phyloP scores from a whole-genome alignment of 1,140 invertebrate genomes.

The Euura lappo region DNA sequence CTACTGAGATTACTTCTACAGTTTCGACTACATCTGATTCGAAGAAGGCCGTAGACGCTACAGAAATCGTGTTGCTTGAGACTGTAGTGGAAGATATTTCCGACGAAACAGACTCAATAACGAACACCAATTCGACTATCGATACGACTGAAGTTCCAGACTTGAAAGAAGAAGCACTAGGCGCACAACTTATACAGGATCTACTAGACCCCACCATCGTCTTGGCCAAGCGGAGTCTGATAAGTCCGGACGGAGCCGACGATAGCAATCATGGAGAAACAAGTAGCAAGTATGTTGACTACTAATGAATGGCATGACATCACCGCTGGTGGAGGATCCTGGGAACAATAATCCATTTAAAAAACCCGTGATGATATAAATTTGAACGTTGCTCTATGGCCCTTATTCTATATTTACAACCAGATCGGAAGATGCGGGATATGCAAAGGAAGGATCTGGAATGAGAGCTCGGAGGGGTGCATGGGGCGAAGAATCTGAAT shows the following conservation, averaged over 20 bases:
- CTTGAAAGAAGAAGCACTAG: not conserved
- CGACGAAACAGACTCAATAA: not conserved
- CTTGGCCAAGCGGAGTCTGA: constrained; percentile 4
- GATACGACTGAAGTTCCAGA: not conserved
- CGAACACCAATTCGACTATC: not conserved
- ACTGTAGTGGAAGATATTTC: no score
- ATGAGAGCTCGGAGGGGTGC: not conserved
- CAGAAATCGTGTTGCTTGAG: no score
- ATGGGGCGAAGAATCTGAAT: not conserved
- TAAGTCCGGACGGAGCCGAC: not conserved
- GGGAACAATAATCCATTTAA: no score
- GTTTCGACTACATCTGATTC: no score
- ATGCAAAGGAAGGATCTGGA: not conserved
- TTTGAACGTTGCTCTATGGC: no score
- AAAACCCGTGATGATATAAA: no score
- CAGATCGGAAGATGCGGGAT: not conserved
- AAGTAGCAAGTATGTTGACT: no score
- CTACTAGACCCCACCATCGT: not conserved
- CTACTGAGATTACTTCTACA: not conserved
- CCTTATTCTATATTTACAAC: not conserved
- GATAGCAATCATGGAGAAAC: no score
- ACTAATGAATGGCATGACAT: no score
- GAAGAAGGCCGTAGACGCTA: no score
- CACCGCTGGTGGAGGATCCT: no score
- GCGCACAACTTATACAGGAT: not conserved